Conservation (phyloP, 2,797 vertebrate genomes). For the Falco rusticolus region DNA sequence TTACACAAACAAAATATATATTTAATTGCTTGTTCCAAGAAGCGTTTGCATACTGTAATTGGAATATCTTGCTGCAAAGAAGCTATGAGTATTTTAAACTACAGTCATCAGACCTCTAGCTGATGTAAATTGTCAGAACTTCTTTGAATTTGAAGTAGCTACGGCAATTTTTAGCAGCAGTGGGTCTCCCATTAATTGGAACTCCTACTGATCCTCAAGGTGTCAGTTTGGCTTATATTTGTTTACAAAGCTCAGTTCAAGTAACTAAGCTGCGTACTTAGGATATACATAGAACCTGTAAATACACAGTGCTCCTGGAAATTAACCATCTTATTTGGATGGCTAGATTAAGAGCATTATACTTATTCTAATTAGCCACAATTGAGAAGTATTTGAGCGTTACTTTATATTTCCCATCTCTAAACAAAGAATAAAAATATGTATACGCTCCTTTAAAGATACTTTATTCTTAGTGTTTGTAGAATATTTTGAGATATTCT, state of each 20-base stretch:
- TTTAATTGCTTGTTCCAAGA: conserved; percentile 15
- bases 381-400: neutral
- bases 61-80: conserved; percentile 33
- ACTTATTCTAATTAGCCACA: neutral
- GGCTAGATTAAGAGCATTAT: neutral
- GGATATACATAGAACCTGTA: neutral
- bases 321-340: neutral
- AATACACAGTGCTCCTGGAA: neutral
- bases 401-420: neutral
- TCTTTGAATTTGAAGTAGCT: conserved; percentile 51
- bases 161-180: conserved; percentile 48
- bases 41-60: conserved; percentile 29
- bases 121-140: conserved; percentile 45
- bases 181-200: conserved; percentile 57
- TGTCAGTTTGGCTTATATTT: conserved; percentile 55
- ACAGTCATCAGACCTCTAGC: conserved; percentile 12
- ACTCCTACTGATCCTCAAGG: conserved; percentile 53
- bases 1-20: conserved; percentile 4
- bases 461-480: neutral
- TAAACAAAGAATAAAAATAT: neutral
- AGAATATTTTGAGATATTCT: neutral
- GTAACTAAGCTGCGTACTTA: neutral
- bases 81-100: conserved; percentile 55
- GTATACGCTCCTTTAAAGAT: neutral
- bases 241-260: conserved; percentile 38